Evolutionary conservation across 2,888 invertebrate species (phyloP).

Genomic region (Drosophila leonis): DNA sequence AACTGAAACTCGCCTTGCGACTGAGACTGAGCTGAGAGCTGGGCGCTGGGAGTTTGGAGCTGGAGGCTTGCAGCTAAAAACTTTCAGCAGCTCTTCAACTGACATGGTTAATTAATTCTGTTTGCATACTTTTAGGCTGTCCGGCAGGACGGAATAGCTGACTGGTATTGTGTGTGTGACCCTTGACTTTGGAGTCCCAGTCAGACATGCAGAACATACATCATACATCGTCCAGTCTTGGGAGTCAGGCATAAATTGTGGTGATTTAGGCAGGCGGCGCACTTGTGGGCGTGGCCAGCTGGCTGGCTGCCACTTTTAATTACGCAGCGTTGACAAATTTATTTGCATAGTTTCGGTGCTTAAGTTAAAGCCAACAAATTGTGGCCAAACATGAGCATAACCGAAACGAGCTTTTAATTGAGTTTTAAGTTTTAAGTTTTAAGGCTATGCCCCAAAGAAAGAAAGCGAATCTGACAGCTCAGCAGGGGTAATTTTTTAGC

Average conservation of each 20-base stretch:
- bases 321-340: conserved; percentile 70
- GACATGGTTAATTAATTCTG: conserved; percentile 68
- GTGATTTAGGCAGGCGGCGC: conserved; percentile 11
- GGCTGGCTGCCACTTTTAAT: conserved; percentile 59
- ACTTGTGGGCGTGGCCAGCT: not conserved
- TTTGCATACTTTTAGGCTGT: conserved; percentile 64
- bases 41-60: conserved; percentile 5
- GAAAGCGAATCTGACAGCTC: conserved; percentile 32
- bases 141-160: conserved; percentile 27
- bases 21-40: conserved; percentile 9
- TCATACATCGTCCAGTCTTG: conserved; percentile 37
- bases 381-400: conserved; percentile 46
- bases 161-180: conserved; percentile 18
- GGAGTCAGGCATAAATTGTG: conserved; percentile 52
- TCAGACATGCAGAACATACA: conserved; percentile 21
- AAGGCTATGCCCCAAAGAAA: conserved; percentile 15
- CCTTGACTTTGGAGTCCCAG: conserved; percentile 38
- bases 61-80: conserved; percentile 19
- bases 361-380: conserved; percentile 63
- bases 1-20: conserved; percentile 40
- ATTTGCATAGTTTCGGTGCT: conserved; percentile 65
- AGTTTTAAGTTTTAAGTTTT: conserved; percentile 64
- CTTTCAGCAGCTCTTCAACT: conserved; percentile 52
- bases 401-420: conserved; percentile 61
- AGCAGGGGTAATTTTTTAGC: conserved; percentile 21